Base-by-base conservation (phyloP, 2,797 vertebrate species). In the Glyptemys insculpta region DNA sequence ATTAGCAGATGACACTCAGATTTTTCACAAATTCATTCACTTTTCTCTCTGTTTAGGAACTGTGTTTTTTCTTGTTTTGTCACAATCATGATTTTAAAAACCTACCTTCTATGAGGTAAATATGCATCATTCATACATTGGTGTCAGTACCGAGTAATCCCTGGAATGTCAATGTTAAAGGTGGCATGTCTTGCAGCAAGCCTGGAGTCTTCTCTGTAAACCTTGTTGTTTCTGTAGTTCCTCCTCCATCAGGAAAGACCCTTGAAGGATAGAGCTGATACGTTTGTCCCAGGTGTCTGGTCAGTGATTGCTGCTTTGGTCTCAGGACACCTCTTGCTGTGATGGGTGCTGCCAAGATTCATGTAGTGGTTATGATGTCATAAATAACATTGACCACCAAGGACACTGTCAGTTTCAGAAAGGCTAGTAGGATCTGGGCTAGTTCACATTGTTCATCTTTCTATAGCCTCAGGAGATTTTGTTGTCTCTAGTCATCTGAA, bases 131-230 rank as follows among this genome's bases (percentile, higher is more conserved):
- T 68, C 34, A 21, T 68, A 16, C 83, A 89, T 23, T 5, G 72
- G 0, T 34, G 65, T 21, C 88, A 44, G 57, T 82, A n/a, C 74
- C 82, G 54, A 87, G 5, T 87, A 91, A 84, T 54, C 37, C 14
- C 15, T 27, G 47, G 79, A 87, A 85, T 0, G 0, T 34, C 88
- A 79, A 56, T 44, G 47, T 56, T 54, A 52, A 0, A 2, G 15
- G 2, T 81, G 82, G 54, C 0, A 0, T 44, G 8, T 83, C 79
- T 91, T 78, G 1, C 15, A 79, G 56, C 19, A 57, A 49, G 79
- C 86, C 25, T 74, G 27, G 27, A 50, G 29, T 50, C 49, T 78
- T 93, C 6, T 78, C 1, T 0, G 27, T 27, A 72, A 84, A 86
- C 89, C 6, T 5, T 47, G 47, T 21, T 0, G 1, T 81, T 82